These are phyloP conservation scores for Meriones unguiculatus DNA, from an alignment of 2,113 vertebrate species.

Conservation along the genomic window DNA sequence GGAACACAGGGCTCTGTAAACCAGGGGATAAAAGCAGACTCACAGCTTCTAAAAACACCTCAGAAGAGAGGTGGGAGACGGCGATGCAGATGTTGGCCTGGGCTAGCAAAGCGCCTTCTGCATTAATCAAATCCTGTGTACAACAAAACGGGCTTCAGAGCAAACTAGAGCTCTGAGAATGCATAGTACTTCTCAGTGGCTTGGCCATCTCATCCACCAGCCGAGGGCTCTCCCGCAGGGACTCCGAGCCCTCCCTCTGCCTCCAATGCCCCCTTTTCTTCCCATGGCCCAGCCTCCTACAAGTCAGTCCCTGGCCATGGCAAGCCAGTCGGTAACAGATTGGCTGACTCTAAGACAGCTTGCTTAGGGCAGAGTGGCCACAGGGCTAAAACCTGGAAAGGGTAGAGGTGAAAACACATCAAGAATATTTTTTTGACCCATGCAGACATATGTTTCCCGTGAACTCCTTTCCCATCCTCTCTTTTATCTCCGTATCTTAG, in stretches of 20 bases:
- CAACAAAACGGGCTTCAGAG: not conserved
- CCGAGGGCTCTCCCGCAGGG: constrained; percentile 14
- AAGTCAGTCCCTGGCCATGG: constrained; percentile 54
- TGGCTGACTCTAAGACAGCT: constrained; percentile 75
- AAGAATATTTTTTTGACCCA: constrained; percentile 67
- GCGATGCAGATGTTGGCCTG: not conserved
- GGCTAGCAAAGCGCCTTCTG: not conserved
- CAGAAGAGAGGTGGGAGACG: not conserved
- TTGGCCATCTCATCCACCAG: constrained; percentile 36
- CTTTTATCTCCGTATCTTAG: constrained; percentile 81
- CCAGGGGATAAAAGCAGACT: constrained; percentile 4
- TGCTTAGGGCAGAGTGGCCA: constrained; percentile 73
- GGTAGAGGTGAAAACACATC: constrained; percentile 71
- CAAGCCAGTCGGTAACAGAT: constrained; percentile 68
- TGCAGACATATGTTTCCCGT: constrained; percentile 66
- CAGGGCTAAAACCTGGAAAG: constrained; percentile 74
- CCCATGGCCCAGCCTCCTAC: not conserved
- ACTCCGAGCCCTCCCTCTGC: not conserved
- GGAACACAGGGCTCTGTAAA: not conserved
- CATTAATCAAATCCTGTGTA: not conserved
- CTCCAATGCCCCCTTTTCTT: not conserved
- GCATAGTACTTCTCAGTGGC: not conserved
- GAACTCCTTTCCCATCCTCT: constrained; percentile 63
- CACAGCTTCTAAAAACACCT: not conserved
- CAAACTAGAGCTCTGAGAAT: constrained; percentile 10